Percentiles rank a stretch among this genome's conserved stretches.
Evolutionary conservation across 2,888 invertebrate species (phyloP).

Genomic region (Eupsilia transversa): DNA sequence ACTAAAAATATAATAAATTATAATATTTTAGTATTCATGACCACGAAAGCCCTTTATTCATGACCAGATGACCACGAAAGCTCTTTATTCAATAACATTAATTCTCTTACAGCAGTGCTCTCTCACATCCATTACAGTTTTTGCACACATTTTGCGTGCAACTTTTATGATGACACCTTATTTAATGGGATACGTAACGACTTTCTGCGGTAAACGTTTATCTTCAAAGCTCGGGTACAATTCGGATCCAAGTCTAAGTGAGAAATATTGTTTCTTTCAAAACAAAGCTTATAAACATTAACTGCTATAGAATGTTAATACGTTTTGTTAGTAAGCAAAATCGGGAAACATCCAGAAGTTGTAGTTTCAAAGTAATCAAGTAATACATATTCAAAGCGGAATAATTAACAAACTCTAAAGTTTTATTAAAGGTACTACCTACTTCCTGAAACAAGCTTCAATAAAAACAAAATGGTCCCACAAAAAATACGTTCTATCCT

Average conservation of each 20-base stretch:
- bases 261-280: neutral
- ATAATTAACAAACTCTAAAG: neutral
- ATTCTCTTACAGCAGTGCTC: neutral
- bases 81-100: neutral
- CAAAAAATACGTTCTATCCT: neutral
- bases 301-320: too few relatives aligned
- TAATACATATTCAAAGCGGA: neutral
- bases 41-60: too few relatives aligned
- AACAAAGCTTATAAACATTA: neutral
- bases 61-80: neutral
- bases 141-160: neutral
- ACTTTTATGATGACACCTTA: constrained; percentile 1
- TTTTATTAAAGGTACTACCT: neutral
- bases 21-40: too few relatives aligned
- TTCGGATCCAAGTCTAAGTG: neutral
- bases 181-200: neutral
- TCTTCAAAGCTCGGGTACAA: neutral
- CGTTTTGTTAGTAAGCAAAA: neutral
- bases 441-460: neutral
- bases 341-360: neutral
- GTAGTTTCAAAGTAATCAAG: neutral
- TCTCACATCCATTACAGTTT: neutral
- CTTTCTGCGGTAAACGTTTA: neutral
- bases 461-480: constrained; percentile 12
- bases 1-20: too few relatives aligned